Evolutionary conservation across 2,797 vertebrate genomes (phyloP), one percentile per base, ranked within the genome.

Genomic region (Erethizon dorsatum): DNA sequence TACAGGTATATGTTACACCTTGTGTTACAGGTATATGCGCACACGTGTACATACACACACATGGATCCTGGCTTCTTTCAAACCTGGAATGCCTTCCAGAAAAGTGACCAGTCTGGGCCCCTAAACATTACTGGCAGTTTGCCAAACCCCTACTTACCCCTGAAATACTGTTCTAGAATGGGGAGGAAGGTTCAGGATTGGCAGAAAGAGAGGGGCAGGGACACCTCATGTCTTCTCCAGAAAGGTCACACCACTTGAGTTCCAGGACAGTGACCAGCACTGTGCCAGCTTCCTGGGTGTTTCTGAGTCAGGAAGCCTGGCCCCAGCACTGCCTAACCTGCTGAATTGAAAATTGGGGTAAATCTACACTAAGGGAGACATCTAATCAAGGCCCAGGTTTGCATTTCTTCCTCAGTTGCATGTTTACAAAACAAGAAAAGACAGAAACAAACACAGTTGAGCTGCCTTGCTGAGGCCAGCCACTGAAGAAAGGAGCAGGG

Each of bases 361-460:
- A 96, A 94, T 88, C 50, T 0, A 52, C 57, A 61, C 96, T 57
- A 0, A 86, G 94, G 90, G 96, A 96, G 75, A 94, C 47, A 69
- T 79, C 93, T 97, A 95, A 97, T 97, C 94, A 97, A 95, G 96
- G 69, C 56, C 80, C 87, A 92, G 93, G 96, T 96, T 96, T 95
- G 84, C 96, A 94, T 88, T 93, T 97, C 96, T 84, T 96, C 85
- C 86, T 96, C 85, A 75, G 57, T 20, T 67, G 61, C 90, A 83
- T 96, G 96, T 97, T 97, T 95, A 97, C 95, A 94, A 97, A 97
- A 96, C 78, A 97, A 94, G 93, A 85, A 84, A 82, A 96, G 96
- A 97, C 87, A 82, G 78, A 97, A 94, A 95, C 93, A 96, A 96
- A 96, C 95, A 96, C 0, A 3, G 84, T 18, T 84, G 83, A 80